Conservation (phyloP, 1,140 invertebrate species). For the Drosophila orena region DNA sequence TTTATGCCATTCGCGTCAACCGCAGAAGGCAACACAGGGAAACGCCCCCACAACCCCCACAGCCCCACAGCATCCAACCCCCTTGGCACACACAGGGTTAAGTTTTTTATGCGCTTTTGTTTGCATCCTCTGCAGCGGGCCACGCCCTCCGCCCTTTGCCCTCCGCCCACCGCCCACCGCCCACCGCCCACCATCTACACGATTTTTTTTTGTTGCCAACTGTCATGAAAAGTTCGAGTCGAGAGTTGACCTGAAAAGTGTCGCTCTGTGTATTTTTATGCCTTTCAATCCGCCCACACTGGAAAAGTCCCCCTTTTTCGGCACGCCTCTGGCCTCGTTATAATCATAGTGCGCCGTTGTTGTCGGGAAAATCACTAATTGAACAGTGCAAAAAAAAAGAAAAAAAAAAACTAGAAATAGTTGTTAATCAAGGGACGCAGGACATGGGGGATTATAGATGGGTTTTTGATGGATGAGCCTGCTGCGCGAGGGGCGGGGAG, state of each 20-base stretch:
- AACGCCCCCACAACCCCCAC: neutral
- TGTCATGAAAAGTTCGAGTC: slow-evolving; percentile 75
- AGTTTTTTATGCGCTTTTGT: slow-evolving; percentile 78
- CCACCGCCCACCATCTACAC: neutral
- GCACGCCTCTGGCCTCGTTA: slow-evolving; percentile 11
- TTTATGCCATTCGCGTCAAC: slow-evolving; percentile 75
- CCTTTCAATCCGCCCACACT: neutral
- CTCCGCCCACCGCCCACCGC: slow-evolving; percentile 4
- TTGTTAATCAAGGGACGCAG: slow-evolving; percentile 10
- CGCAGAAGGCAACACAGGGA: slow-evolving; percentile 47
- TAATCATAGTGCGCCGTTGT: slow-evolving; percentile 15
- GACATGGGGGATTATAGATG: slow-evolving; percentile 9
- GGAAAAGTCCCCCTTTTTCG: neutral
- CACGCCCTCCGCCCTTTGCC: slow-evolving; percentile 11
- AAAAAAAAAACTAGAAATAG: slow-evolving; percentile 4
- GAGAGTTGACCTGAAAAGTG: slow-evolving; percentile 74
- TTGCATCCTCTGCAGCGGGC: slow-evolving; percentile 50
- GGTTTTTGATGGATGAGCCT: slow-evolving; percentile 29
- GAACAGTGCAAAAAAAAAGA: slow-evolving; percentile 15
- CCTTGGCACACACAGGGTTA: slow-evolving; percentile 59
- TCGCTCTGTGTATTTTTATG: slow-evolving; percentile 40
- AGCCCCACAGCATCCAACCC: neutral
- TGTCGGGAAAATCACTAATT: slow-evolving; percentile 47
- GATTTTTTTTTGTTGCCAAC: slow-evolving; percentile 59
- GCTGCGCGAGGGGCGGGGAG: no score